Evolutionary conservation across 2,797 vertebrate genomes (phyloP).

Genomic region (Myioborus miniatus): DNA sequence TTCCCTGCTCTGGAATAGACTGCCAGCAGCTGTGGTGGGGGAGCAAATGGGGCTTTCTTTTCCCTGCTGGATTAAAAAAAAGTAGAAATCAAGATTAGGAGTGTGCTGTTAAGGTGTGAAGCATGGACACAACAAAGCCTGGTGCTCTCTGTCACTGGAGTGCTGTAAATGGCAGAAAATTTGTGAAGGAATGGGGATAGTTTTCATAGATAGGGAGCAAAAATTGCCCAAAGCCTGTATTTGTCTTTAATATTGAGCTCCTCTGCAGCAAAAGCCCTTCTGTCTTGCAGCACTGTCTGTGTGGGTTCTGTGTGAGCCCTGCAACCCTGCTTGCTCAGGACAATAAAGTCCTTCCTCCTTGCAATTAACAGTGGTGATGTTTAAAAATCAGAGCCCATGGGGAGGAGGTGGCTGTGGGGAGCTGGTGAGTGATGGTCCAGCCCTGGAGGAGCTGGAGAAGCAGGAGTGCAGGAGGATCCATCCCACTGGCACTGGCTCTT

Average conservation of each 20-base stretch:
- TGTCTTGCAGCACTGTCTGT: neutral
- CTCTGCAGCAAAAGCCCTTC: accelerated
- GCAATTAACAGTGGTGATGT: neutral
- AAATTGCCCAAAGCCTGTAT: neutral
- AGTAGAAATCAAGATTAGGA: neutral
- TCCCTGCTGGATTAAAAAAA: neutral
- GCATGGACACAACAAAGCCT: accelerated
- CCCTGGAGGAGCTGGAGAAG: neutral
- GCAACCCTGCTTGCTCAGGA: accelerated
- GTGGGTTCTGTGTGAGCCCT: neutral
- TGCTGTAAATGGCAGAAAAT: neutral
- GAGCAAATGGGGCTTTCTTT: neutral
- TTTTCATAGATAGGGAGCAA: neutral
- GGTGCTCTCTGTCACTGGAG: accelerated
- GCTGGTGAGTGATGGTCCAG: neutral
- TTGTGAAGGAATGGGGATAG: too few species aligned
- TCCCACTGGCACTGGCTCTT: neutral
- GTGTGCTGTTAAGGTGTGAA: neutral
- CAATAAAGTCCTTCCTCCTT: neutral
- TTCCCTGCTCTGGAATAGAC: neutral
- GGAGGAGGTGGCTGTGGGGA: neutral
- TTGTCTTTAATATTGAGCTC: neutral
- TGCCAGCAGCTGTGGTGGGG: neutral
- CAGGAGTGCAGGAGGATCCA: neutral
- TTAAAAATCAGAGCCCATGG: neutral